Base-by-base conservation (phyloP, 2,113 vertebrate species). In the Oceanodroma tethys region DNA sequence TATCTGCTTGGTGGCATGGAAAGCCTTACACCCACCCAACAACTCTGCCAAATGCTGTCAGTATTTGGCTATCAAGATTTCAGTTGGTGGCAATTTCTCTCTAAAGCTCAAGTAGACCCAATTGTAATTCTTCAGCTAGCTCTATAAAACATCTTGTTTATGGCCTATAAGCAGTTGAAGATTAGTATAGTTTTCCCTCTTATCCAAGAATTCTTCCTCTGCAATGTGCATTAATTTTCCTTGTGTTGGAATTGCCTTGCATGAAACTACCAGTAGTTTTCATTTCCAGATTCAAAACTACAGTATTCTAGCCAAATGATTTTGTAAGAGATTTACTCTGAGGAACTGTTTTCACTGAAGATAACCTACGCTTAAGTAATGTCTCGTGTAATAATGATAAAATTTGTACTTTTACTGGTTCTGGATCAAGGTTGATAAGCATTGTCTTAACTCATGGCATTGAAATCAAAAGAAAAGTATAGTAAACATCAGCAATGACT, bases 391-490 rank as follows among this genome's bases (percentile, higher is more conserved):
- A 23, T 74, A 72, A 70, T 71, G 95, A 88, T 83, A 70, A 68
- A 81, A 65, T 52, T 76, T 85, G 59, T 95, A 40, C 63, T 97
- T 97, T 76, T 72, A 14, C 92, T 92, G 78, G 58, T 97, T 89
- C 50, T 91, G 89, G 67, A 75, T 90, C 82, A 91, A 94, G 86
- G 29, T 38, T 85, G 85, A 15, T 91, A 95, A 91, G 79, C 16
- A 2, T 50, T 71, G 55, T 50, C 50, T 92, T 90, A 92, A 76
- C 45, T 86, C n/a, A 42, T 68, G 82, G 48, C 92, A 81, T 15
- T 85, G 72, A 95, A 93, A 82, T 93, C 29, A 73, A 72, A 93
- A 87, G 67, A 59, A 89, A 75, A 74, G 32, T 2, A 0, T 13
- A 20, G 59, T 34, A 82, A 56, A 72, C 45, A 17, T 76, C 26